Base-by-base conservation (phyloP, 2,113 vertebrate genomes). In the Callipepla californica region DNA sequence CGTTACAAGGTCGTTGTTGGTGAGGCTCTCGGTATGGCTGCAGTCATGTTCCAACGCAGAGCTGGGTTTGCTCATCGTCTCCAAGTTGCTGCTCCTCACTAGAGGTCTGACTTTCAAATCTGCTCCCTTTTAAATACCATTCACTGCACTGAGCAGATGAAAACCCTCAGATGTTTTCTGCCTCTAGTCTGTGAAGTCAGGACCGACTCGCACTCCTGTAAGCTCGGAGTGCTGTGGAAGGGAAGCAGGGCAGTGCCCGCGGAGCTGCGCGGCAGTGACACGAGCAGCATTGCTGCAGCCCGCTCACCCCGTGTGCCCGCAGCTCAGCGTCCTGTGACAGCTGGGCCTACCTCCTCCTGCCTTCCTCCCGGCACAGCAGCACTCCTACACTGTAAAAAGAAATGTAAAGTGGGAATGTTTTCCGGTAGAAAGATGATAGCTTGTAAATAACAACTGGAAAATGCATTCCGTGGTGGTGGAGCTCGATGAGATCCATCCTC, bases 201-300 rank as follows among this genome's bases (percentile, higher is more conserved):
- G 42, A 0, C 17, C 8, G 73, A 1, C 25, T 57, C 3, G 25
- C 34, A 1, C 19, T 48, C 7, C n/a, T 30, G 28, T 28, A 10
- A 34, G 65, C 53, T 47, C 2, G 58, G 4, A 45, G 67, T 1
- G 61, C 68, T 62, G 0, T 3, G 3, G 2, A 48, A 11, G 3
- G 1, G 57, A 40, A 4, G 2, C 6, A 59, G 44, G 6, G 1
- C 26, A 0, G 11, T 26, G 65, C 67, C 44, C 0, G 3, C 28
- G 1, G 51, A 1, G 0, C 2, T 12, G 8, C 0, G 1, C 25
- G 3, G 38, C 55, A 1, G 25, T 1, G 67, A 1, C 9, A 0
- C 18, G 47, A 34, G 4, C 18, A 34, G 8, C n/a, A 74, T 38
- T 6, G 5, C 58, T 7, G 3, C 11, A 13, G 10, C 12, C 4